These are phyloP conservation scores for Phrynosoma platyrhinos DNA, from an alignment of 2,113 vertebrate species.

Conservation along the genomic window DNA sequence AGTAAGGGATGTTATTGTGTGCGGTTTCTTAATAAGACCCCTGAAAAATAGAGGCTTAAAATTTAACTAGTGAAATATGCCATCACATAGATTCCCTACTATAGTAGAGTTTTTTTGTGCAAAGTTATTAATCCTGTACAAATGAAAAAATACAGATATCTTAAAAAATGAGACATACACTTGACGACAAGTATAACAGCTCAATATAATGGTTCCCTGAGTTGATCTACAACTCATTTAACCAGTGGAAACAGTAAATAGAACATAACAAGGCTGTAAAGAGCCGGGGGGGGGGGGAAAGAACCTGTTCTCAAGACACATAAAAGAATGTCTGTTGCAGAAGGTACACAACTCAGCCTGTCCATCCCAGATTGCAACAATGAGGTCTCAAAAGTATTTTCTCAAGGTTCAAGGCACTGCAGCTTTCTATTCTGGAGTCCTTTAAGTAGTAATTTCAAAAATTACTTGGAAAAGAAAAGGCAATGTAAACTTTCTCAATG, in stretches of 20 bases:
- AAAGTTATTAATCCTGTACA: neutral
- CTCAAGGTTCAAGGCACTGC: neutral
- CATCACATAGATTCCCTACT: no score
- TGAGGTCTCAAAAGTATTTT: neutral
- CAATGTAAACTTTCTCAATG: neutral
- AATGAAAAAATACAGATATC: neutral
- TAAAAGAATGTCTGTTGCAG: neutral
- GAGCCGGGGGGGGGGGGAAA: neutral
- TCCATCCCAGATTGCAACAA: neutral
- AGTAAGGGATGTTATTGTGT: no score
- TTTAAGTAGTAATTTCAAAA: neutral
- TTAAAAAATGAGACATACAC: neutral
- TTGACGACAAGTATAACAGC: slow-evolving; percentile 38
- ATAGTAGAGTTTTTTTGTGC: neutral
- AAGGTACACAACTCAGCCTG: neutral
- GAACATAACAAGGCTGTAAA: slow-evolving; percentile 88
- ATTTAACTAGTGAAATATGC: neutral
- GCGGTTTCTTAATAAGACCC: neutral
- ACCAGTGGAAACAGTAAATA: slow-evolving; percentile 91
- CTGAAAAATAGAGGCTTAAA: neutral
- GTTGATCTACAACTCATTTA: slow-evolving; percentile 86
- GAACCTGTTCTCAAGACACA: neutral
- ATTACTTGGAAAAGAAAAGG: neutral
- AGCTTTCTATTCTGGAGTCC: neutral
- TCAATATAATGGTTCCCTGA: slow-evolving; percentile 90